Percentiles rank a stretch among this genome's conserved stretches.
These are phyloP conservation scores for Drosophila littoralis DNA, from an alignment of 1,140 invertebrate species.

Conservation along the genomic window DNA sequence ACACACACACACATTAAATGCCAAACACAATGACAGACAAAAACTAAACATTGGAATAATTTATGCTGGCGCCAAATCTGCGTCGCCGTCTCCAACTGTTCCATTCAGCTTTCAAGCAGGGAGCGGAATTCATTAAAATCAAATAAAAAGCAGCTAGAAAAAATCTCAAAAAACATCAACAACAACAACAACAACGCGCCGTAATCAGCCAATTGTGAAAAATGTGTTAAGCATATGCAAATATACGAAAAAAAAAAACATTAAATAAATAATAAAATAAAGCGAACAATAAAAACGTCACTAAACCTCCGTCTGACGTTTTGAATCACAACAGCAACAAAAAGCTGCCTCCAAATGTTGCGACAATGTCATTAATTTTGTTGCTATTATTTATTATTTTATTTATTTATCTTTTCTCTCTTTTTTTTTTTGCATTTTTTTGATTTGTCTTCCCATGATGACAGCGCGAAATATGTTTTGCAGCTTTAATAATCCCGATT, in stretches of 20 bases:
- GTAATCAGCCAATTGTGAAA: constrained; percentile 47
- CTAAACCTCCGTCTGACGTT: constrained; percentile 21
- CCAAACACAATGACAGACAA: constrained; percentile 31
- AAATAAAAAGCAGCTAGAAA: constrained; percentile 41
- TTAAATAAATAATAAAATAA: constrained; percentile 10
- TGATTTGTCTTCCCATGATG: constrained; percentile 5
- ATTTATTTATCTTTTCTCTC: not conserved
- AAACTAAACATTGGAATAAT: constrained; percentile 37
- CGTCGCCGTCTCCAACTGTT: constrained; percentile 16
- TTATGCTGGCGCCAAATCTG: constrained; percentile 49
- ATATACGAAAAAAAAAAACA: constrained; percentile 6
- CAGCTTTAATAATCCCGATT: constrained; percentile 35
- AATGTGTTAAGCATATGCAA: constrained; percentile 53
- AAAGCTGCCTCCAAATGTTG: constrained; percentile 36
- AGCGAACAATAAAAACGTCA: constrained; percentile 39
- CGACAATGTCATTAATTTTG: constrained; percentile 37
- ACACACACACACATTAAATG: not conserved
- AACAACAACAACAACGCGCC: constrained; percentile 23
- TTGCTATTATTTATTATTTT: constrained; percentile 41
- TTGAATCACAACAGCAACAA: constrained; percentile 44
- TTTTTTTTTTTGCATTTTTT: not conserved
- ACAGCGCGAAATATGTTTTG: constrained; percentile 31
- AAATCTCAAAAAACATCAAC: constrained; percentile 18
- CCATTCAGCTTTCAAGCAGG: constrained; percentile 8
- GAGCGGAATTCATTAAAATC: constrained; percentile 37